Evolutionary conservation across 2,797 vertebrate genomes (phyloP).

Genomic region (Hephaestus fuliginosus): DNA sequence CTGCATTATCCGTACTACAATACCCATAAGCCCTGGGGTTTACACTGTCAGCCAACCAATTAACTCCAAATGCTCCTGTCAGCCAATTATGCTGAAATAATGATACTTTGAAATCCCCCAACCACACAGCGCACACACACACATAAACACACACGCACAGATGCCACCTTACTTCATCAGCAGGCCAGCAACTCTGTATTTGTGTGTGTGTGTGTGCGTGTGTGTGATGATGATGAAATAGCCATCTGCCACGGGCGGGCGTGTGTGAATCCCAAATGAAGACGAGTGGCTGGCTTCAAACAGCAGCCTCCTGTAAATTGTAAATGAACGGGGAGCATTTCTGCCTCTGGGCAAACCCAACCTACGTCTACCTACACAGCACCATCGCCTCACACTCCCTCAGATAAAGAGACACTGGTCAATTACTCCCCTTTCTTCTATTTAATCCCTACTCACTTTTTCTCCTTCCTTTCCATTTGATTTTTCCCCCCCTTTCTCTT

Average conservation of each 20-base stretch:
- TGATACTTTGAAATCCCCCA: constrained; percentile 68
- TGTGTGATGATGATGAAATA: constrained; percentile 75
- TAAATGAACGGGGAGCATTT: constrained; percentile 69
- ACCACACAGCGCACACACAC: constrained; percentile 20
- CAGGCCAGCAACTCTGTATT: constrained; percentile 30
- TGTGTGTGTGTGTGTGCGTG: constrained; percentile 15
- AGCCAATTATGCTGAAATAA: constrained; percentile 78
- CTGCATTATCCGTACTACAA: constrained; percentile 73
- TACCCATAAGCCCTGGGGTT: constrained; percentile 79
- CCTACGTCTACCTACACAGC: constrained; percentile 49
- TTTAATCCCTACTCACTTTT: constrained; percentile 59
- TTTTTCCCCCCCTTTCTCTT: constrained; percentile 45
- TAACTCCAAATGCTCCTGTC: constrained; percentile 78
- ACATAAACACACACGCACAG: constrained; percentile 10
- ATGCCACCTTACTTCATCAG: constrained; percentile 59
- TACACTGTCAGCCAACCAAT: constrained; percentile 77
- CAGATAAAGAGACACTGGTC: constrained; percentile 54
- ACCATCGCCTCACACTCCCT: constrained; percentile 31
- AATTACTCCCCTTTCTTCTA: constrained; percentile 64
- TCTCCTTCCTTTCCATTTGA: constrained; percentile 43
- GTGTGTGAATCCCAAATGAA: constrained; percentile 78
- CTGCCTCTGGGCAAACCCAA: constrained; percentile 60
- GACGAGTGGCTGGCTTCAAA: constrained; percentile 74
- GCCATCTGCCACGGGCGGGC: constrained; percentile 77
- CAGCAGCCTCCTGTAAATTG: constrained; percentile 67